phyloP scores from a whole-genome alignment of 2,888 invertebrate species.

The Sinhomidia bicolor region DNA sequence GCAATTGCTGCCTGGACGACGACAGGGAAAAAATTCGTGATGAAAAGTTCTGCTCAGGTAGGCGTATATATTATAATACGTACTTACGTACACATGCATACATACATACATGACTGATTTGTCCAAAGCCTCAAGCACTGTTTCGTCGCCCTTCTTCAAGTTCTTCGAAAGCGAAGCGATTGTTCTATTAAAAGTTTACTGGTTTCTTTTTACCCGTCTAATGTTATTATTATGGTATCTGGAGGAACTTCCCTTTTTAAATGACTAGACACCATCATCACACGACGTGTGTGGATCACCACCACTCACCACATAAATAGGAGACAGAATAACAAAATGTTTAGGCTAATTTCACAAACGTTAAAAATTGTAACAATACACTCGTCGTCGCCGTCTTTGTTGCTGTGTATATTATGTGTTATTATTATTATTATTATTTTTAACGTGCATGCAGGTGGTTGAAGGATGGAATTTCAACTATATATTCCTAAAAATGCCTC shows the following conservation, averaged over 20 bases:
- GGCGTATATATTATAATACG: constrained; percentile 60
- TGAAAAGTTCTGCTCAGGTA: constrained; percentile 51
- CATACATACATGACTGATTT: constrained; percentile 44
- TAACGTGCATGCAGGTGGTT: neutral
- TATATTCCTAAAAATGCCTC: no score
- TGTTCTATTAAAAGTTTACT: no score
- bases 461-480: neutral
- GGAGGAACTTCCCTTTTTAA: constrained; percentile 21
- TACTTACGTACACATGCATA: no score
- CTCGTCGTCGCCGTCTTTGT: constrained; percentile 9
- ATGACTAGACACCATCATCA: neutral
- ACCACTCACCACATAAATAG: constrained; percentile 12
- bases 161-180: neutral
- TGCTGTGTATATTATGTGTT: neutral
- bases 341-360: constrained; percentile 40
- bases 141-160: neutral
- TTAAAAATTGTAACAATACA: neutral
- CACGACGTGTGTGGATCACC: constrained; percentile 22
- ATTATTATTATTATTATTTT: neutral
- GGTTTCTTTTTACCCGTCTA: no score
- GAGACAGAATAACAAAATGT: constrained; percentile 32
- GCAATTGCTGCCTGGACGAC: no score
- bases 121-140: constrained; percentile 56
- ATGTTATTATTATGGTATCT: neutral
- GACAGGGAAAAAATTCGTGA: constrained; percentile 24